Evolutionary conservation across 2,797 vertebrate species (phyloP).

Genomic region (Decapterus maruadsi): DNA sequence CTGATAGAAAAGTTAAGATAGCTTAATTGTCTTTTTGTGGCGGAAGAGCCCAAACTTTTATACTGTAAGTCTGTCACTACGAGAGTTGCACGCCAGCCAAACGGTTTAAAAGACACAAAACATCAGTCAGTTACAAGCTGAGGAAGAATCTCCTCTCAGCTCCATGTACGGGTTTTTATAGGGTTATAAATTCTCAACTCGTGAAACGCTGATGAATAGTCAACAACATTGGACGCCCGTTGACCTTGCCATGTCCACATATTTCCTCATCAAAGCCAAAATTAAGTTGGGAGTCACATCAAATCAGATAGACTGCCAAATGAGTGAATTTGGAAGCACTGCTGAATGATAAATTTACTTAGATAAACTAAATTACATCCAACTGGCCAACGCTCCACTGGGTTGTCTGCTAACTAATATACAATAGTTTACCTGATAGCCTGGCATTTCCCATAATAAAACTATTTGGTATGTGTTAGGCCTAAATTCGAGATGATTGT

Average conservation of each 20-base stretch:
- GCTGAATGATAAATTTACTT: conserved; percentile 41
- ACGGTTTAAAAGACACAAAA: conserved; percentile 16
- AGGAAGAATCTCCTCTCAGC: background rate
- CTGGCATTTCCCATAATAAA: background rate
- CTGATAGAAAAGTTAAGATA: background rate
- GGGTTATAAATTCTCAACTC: conserved; percentile 9
- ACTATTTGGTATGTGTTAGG: background rate
- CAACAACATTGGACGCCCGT: conserved; percentile 21
- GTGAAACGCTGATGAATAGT: conserved; percentile 29
- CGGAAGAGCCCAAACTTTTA: background rate
- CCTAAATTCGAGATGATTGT: background rate
- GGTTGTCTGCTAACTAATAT: conserved; percentile 23
- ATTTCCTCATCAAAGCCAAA: conserved; percentile 45
- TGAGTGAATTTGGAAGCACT: conserved; percentile 39
- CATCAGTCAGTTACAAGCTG: background rate
- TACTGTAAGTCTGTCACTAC: background rate
- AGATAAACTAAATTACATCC: conserved; percentile 44
- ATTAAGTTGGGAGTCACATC: conserved; percentile 45
- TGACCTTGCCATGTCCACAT: conserved; percentile 45
- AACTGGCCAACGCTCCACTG: conserved; percentile 32
- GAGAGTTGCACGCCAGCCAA: background rate
- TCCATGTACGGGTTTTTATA: conserved; percentile 6
- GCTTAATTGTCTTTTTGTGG: conserved; percentile 1
- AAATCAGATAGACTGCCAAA: conserved; percentile 46
- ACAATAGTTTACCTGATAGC: background rate